Evolutionary conservation across 2,113 vertebrate genomes (phyloP).

Genomic region (Ibidorhyncha struthersii): DNA sequence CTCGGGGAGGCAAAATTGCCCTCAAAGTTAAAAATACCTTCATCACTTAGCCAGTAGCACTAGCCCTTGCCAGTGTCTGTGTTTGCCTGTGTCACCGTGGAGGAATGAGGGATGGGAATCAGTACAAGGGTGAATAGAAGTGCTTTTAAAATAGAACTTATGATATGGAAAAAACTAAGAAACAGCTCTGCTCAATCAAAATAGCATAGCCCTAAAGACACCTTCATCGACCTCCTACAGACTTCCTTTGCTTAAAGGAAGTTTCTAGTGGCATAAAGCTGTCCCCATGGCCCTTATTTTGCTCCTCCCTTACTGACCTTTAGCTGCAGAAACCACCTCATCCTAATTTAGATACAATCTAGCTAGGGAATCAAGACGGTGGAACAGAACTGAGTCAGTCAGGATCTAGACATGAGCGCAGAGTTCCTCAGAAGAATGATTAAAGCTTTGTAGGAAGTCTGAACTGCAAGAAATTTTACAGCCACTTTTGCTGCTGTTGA

Average conservation of each 20-base stretch:
- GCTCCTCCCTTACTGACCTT: background rate
- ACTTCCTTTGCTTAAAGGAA: background rate
- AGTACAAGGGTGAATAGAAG: background rate
- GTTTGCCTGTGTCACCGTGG: background rate
- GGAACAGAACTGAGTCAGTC: background rate
- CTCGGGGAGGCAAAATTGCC: background rate
- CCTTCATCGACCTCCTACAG: background rate
- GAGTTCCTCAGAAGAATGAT: background rate
- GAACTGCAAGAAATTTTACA: background rate
- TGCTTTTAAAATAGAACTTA: background rate
- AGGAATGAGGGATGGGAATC: background rate
- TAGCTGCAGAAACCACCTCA: background rate
- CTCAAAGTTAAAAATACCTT: constrained; percentile 33
- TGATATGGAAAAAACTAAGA: background rate
- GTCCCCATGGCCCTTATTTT: background rate
- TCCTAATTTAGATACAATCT: background rate
- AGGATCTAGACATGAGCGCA: background rate
- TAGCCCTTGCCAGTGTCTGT: background rate
- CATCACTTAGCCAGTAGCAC: background rate
- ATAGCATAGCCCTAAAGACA: background rate
- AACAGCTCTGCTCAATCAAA: background rate
- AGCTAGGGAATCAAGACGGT: background rate
- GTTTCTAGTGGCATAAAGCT: background rate
- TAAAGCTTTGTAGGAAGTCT: background rate
- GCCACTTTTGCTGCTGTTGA: background rate